A percentile compares a stretch with the other conserved stretches of the same genome.
Evolutionary conservation across 2,113 vertebrate genomes (phyloP).

Genomic region (Uria lomvia): DNA sequence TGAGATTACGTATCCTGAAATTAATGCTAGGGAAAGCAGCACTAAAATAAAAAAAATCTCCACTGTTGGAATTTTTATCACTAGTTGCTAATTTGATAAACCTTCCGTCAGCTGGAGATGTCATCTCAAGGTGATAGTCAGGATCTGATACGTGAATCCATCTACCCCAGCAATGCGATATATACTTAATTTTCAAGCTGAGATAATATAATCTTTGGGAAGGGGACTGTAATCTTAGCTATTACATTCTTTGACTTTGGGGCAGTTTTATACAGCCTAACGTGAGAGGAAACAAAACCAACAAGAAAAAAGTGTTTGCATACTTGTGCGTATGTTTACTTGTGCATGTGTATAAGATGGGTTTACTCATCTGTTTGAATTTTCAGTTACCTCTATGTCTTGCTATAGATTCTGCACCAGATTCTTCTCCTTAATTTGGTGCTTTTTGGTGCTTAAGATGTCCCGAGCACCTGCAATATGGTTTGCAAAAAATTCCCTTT

Average conservation of each 20-base stretch:
- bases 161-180: neutral
- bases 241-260: neutral
- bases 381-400: neutral
- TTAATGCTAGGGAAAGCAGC: neutral
- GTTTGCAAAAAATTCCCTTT: neutral
- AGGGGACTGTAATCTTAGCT: neutral
- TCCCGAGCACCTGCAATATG: too few relatives aligned
- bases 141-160: neutral
- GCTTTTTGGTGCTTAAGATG: neutral
- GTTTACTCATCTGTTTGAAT: neutral
- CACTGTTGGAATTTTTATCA: neutral
- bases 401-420: neutral
- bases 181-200: neutral
- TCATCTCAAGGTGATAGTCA: neutral
- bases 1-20: neutral
- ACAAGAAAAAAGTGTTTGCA: neutral
- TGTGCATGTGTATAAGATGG: fast-evolving
- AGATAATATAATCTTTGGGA: neutral
- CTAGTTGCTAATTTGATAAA: neutral
- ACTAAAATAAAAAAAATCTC: neutral
- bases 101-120: neutral
- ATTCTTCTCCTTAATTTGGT: neutral
- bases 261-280: neutral
- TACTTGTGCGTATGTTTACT: fast-evolving
- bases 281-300: neutral